Evolutionary conservation across 2,888 invertebrate genomes (phyloP).

Genomic region (Ctenicera cuprea): DNA sequence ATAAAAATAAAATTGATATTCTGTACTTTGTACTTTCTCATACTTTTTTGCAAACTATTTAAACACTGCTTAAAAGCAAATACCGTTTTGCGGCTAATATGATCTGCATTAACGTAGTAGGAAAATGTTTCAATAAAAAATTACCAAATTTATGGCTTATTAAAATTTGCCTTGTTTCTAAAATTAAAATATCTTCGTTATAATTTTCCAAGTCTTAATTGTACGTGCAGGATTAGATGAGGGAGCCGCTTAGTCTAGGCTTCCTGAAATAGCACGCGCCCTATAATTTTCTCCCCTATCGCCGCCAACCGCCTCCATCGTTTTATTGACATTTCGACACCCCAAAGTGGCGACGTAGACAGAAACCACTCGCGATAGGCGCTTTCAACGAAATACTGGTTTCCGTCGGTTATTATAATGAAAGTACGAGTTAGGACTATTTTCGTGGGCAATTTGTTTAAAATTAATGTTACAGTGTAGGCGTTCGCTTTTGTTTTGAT

Average conservation of each 20-base stretch:
- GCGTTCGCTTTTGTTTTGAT: background rate
- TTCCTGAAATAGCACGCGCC: constrained; percentile 37
- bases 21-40: no score
- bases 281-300: constrained; percentile 41
- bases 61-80: no score
- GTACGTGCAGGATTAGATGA: constrained; percentile 1
- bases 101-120: no score
- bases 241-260: constrained; percentile 10
- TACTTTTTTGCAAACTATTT: no score
- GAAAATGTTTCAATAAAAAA: no score
- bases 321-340: constrained; percentile 53
- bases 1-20: no score
- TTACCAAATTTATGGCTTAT: background rate
- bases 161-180: background rate
- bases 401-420: no score
- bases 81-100: no score
- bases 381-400: constrained; percentile 1
- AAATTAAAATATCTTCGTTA: constrained; percentile 2
- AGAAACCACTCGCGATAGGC: constrained; percentile 19
- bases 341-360: constrained; percentile 45
- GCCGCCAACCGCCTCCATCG: constrained; percentile 7
- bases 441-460: background rate
- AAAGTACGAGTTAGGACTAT: background rate
- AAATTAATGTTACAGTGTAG: background rate
- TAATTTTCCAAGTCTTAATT: constrained; percentile 6